Evolutionary conservation across 2,888 invertebrate species (phyloP).

Genomic region (Sphaeridia pumilis): DNA sequence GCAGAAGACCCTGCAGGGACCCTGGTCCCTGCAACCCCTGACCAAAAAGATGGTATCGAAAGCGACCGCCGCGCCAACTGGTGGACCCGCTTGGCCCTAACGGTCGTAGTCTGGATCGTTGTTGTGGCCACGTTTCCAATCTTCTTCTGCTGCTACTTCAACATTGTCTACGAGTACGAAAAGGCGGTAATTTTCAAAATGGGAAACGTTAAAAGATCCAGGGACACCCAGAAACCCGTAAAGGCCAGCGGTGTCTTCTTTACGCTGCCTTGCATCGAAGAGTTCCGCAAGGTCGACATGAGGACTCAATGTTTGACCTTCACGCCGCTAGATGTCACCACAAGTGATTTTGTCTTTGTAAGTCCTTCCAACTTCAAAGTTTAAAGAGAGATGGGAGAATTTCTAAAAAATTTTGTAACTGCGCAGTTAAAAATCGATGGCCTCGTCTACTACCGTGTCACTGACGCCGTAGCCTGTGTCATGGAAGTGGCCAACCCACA

Average conservation of each 20-base stretch:
- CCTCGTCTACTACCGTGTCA: conserved; percentile 2
- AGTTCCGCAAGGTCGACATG: conserved; percentile 6
- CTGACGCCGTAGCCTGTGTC: not conserved
- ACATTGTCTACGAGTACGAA: conserved; percentile 5
- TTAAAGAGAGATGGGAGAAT: not conserved
- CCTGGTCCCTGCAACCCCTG: too few species aligned
- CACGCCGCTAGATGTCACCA: not conserved
- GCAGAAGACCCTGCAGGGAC: too few species aligned
- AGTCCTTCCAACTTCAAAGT: not conserved
- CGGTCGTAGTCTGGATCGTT: not conserved
- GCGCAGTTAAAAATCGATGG: conserved; percentile 2
- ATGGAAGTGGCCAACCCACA: not conserved
- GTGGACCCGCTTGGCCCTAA: not conserved
- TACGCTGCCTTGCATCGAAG: conserved; percentile 5
- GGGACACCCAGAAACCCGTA: not conserved
- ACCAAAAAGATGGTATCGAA: too few species aligned
- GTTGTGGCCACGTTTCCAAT: conserved; percentile 3
- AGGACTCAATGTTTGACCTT: not conserved
- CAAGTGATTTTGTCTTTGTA: not conserved
- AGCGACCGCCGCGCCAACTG: not conserved
- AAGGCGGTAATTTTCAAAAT: conserved; percentile 3
- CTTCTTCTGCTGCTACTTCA: conserved; percentile 1
- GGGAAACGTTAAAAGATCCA: not conserved
- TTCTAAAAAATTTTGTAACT: not conserved
- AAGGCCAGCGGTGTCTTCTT: conserved; percentile 12